Conservation (phyloP, 2,888 invertebrate genomes). For the Julus scandinavius region DNA sequence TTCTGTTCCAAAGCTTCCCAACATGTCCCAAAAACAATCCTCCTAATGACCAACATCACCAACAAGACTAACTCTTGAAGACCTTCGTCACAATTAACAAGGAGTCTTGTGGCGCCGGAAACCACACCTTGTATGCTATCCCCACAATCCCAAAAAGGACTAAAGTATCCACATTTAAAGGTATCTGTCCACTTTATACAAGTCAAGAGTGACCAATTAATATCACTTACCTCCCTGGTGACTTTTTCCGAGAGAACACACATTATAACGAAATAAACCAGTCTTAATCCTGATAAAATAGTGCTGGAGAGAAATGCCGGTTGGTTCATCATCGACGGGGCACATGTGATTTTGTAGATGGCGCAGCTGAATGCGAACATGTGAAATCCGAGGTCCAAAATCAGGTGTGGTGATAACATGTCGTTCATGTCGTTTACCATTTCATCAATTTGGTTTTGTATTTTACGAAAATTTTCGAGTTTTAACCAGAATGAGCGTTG, state of each 20-base stretch:
- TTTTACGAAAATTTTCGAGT: not conserved
- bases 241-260: not conserved
- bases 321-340: not conserved
- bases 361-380: not conserved
- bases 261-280: not conserved
- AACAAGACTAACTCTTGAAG: no score
- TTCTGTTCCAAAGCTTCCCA: no score
- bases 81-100: no score
- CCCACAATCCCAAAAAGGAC: no score
- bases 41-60: no score
- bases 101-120: no score
- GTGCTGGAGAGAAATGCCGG: not conserved
- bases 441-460: conserved; percentile 6
- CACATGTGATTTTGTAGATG: not conserved
- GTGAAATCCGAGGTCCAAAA: conserved; percentile 1
- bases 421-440: not conserved
- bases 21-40: no score
- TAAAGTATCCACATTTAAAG: no score
- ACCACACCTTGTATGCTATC: no score
- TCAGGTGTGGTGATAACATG: not conserved
- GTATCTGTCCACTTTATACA: no score
- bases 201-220: no score
- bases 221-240: not conserved
- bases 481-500: not conserved
- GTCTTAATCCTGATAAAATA: not conserved